These are phyloP conservation scores for Heliconius erato DNA, from an alignment of 2,888 invertebrate genomes.

Conservation along the genomic window DNA sequence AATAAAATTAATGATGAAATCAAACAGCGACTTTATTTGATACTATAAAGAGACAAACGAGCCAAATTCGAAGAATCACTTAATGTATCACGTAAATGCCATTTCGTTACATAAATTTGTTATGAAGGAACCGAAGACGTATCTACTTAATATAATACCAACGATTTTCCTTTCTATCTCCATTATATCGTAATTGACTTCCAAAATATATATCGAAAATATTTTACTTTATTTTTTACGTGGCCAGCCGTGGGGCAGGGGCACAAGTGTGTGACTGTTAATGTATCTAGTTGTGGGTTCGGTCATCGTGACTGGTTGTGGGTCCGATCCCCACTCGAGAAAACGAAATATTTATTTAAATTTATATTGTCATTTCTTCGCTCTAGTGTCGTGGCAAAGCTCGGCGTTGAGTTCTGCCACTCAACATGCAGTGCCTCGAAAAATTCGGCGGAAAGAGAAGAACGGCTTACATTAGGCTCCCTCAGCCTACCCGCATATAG, in stretches of 20 bases:
- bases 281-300: background rate
- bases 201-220: background rate
- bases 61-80: constrained; percentile 5
- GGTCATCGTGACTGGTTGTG: background rate
- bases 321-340: background rate
- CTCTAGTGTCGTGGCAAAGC: background rate
- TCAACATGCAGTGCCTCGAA: background rate
- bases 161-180: constrained; percentile 12
- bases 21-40: background rate
- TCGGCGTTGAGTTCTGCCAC: background rate
- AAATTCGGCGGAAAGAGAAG: background rate
- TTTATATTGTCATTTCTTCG: no score
- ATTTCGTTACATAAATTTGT: constrained; percentile 18
- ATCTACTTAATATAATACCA: constrained; percentile 9
- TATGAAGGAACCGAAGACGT: constrained; percentile 10
- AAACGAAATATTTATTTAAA: background rate
- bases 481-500: no score
- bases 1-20: background rate
- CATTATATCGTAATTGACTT: constrained; percentile 20
- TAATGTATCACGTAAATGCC: constrained; percentile 14
- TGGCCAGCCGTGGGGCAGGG: no score
- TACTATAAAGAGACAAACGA: constrained; percentile 6
- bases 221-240: background rate
- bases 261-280: background rate
- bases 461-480: background rate